phyloP scores from a whole-genome alignment of 2,888 invertebrate genomes.

The Psylliodes chrysocephalus region DNA sequence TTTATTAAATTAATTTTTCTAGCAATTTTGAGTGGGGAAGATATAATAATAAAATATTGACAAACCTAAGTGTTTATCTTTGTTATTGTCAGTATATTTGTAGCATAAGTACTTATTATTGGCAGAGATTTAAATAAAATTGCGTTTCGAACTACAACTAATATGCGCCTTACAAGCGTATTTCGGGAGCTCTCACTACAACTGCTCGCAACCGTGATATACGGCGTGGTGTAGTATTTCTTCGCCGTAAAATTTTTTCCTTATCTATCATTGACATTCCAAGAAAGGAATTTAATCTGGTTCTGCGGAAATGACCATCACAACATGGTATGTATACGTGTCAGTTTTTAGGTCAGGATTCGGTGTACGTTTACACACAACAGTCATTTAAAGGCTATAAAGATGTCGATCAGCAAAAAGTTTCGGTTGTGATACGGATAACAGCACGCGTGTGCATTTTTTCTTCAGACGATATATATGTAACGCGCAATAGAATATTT shows the following conservation, averaged over 20 bases:
- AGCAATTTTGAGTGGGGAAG: too few species aligned
- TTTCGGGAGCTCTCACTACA: neutral
- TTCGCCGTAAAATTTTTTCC: conserved; percentile 10
- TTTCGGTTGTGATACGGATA: too few species aligned
- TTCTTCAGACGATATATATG: too few species aligned
- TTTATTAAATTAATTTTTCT: too few species aligned
- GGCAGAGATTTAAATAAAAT: neutral
- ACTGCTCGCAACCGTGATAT: neutral
- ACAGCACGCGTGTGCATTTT: too few species aligned
- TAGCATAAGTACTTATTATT: too few species aligned
- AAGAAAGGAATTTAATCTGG: conserved; percentile 31
- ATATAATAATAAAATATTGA: too few species aligned
- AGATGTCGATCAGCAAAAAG: too few species aligned
- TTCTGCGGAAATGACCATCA: conserved; percentile 34
- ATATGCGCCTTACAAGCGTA: neutral
- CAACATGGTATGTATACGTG: conserved; percentile 21
- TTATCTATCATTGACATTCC: conserved; percentile 21
- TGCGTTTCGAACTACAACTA: neutral
- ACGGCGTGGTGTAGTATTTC: neutral
- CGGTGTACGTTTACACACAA: conserved; percentile 8
- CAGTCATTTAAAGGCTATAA: too few species aligned
- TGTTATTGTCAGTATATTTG: too few species aligned
- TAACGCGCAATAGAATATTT: too few species aligned
- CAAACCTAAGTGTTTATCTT: too few species aligned
- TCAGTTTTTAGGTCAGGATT: conserved; percentile 3